Conservation (phyloP, 2,888 invertebrate species). For the Oligia fasciuncula region DNA sequence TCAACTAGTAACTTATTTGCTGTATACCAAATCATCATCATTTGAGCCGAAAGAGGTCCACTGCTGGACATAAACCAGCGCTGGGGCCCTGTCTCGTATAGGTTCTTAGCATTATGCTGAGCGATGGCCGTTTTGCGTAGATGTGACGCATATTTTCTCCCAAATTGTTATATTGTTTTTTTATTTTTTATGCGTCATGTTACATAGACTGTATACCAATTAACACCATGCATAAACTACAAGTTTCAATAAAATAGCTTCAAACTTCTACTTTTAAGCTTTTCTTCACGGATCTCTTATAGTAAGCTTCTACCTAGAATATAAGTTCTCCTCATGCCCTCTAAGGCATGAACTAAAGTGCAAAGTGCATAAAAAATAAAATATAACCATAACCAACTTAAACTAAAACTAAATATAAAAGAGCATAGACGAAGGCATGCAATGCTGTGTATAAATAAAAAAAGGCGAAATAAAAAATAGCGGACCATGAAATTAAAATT, state of each 20-base stretch:
- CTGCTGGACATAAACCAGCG: too few species aligned
- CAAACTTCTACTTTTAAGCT: slow-evolving; percentile 23
- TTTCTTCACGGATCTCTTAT: not conserved
- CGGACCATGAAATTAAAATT: slow-evolving; percentile 25
- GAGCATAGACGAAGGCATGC: slow-evolving; percentile 68
- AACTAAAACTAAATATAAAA: slow-evolving; percentile 65
- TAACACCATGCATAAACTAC: slow-evolving; percentile 45
- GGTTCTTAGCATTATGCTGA: too few species aligned
- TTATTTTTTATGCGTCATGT: too few species aligned
- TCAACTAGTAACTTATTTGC: not conserved
- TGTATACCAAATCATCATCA: not conserved
- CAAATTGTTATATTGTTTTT: too few species aligned
- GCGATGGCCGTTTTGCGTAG: too few species aligned
- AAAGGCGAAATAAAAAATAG: slow-evolving; percentile 37
- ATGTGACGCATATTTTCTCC: too few species aligned
- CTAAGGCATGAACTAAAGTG: slow-evolving; percentile 2
- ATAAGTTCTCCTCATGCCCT: not conserved
- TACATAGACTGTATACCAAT: slow-evolving; percentile 17
- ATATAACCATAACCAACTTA: slow-evolving; percentile 54
- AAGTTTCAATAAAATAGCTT: not conserved
- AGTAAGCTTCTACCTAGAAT: slow-evolving; percentile 17
- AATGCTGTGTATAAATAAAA: slow-evolving; percentile 65
- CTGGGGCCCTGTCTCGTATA: too few species aligned
- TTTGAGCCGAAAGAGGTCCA: too few species aligned
- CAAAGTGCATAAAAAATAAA: slow-evolving; percentile 20